phyloP scores from a whole-genome alignment of 1,140 invertebrate genomes.

The Zaprionus ornatus region DNA sequence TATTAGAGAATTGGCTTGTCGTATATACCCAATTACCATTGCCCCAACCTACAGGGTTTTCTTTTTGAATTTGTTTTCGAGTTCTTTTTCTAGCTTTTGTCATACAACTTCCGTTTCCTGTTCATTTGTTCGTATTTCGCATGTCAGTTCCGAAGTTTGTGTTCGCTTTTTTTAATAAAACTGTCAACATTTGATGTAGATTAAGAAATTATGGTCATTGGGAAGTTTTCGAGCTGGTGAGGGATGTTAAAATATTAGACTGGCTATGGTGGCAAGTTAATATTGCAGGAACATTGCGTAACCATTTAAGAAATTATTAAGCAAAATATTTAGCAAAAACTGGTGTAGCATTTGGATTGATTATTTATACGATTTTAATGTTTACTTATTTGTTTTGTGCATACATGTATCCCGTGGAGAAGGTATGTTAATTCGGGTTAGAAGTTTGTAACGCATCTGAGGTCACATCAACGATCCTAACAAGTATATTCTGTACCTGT shows the following conservation, averaged over 20 bases:
- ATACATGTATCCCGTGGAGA: no score
- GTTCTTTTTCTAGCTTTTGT: slow-evolving; percentile 51
- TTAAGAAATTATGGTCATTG: slow-evolving; percentile 76
- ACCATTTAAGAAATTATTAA: background rate
- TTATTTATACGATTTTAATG: background rate
- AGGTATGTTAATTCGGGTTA: no score
- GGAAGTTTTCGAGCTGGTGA: slow-evolving; percentile 26
- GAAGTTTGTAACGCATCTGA: no score
- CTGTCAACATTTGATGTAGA: slow-evolving; percentile 80
- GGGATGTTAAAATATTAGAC: background rate
- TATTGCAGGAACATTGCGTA: background rate
- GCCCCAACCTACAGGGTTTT: background rate
- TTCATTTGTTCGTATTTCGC: slow-evolving; percentile 79
- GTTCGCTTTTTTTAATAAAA: slow-evolving; percentile 74
- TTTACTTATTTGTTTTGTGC: background rate
- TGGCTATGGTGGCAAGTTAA: background rate
- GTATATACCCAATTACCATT: background rate
- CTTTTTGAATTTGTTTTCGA: slow-evolving; percentile 40
- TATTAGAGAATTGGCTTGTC: background rate
- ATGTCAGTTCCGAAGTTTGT: slow-evolving; percentile 58
- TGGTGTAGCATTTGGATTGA: background rate
- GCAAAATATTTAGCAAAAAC: background rate
- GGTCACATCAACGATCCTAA: no score
- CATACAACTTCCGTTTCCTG: slow-evolving; percentile 75
- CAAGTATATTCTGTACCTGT: no score